These are phyloP conservation scores for Entelurus aequoreus DNA, from an alignment of 2,113 vertebrate genomes.

Conservation along the genomic window DNA sequence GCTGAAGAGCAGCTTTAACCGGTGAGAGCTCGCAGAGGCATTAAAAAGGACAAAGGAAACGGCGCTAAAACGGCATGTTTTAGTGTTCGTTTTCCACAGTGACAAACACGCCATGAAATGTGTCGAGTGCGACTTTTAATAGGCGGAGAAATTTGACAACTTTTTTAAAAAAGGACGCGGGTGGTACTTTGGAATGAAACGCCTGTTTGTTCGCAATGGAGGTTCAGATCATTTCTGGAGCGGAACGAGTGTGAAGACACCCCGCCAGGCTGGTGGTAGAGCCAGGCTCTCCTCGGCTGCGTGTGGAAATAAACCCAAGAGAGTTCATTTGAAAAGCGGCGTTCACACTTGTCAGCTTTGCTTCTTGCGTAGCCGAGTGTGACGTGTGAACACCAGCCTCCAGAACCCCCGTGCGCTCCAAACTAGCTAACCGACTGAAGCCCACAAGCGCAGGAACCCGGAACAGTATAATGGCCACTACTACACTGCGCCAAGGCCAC, in stretches of 20 bases:
- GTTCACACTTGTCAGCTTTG: not conserved
- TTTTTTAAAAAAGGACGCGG: constrained; percentile 5
- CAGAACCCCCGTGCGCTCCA: no score
- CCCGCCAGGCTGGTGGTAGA: constrained; percentile 1
- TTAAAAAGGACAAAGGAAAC: constrained; percentile 52
- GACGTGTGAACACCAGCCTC: no score
- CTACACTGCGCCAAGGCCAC: no score
- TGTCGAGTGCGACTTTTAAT: not conserved
- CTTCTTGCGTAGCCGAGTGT: no score
- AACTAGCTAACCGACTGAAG: no score
- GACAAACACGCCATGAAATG: constrained; percentile 11
- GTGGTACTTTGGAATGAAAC: constrained; percentile 21
- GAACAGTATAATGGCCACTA: no score
- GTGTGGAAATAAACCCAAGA: not conserved
- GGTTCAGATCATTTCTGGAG: constrained; percentile 9
- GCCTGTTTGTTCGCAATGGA: not conserved
- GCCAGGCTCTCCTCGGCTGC: constrained; percentile 3
- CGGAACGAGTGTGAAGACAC: constrained; percentile 3
- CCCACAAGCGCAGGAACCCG: no score
- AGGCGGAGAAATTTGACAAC: constrained; percentile 9
- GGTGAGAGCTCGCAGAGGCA: constrained; percentile 39
- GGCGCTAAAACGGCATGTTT: constrained; percentile 14
- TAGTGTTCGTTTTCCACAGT: constrained; percentile 25
- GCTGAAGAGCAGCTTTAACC: constrained; percentile 50
- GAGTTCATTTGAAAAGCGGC: not conserved